Evolutionary conservation across 2,797 vertebrate genomes (phyloP).

Genomic region (Kryptolebias ocellatus): DNA sequence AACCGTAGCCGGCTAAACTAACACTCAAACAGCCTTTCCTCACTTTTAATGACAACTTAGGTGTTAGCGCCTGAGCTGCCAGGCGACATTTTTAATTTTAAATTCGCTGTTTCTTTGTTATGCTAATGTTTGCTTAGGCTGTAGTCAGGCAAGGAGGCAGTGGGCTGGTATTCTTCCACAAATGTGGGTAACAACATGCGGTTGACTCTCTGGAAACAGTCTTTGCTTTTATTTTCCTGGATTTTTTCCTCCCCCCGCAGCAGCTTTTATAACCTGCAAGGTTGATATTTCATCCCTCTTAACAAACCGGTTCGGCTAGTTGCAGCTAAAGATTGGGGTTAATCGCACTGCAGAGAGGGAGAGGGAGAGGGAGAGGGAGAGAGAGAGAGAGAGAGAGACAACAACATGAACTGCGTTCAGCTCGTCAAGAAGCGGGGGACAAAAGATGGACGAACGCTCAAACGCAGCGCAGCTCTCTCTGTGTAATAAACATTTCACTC

Average conservation of each 20-base stretch:
- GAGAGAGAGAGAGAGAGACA: conserved; percentile 24
- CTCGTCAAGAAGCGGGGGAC: conserved; percentile 43
- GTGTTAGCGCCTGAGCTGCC: rapidly evolving
- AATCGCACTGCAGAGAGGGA: conserved; percentile 66
- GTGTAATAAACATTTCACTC: background rate
- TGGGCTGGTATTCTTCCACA: conserved; percentile 3
- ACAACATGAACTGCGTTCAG: conserved; percentile 45
- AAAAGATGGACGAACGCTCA: conserved; percentile 42
- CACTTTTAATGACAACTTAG: too few relatives aligned
- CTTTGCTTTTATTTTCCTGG: background rate
- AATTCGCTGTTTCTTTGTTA: background rate
- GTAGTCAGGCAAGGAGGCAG: background rate
- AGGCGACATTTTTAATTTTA: background rate
- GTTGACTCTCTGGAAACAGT: background rate
- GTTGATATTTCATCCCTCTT: background rate
- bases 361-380: conserved; percentile 21
- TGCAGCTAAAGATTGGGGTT: conserved; percentile 55
- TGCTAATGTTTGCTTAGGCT: background rate
- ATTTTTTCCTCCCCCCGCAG: background rate
- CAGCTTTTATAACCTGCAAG: background rate
- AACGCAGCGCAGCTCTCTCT: background rate
- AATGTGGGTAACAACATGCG: conserved; percentile 1
- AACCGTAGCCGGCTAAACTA: conserved; percentile 50
- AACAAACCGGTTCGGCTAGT: conserved; percentile 25
- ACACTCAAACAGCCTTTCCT: background rate